Base-by-base conservation (phyloP, 2,797 vertebrate genomes). In the Hybognathus amarus region DNA sequence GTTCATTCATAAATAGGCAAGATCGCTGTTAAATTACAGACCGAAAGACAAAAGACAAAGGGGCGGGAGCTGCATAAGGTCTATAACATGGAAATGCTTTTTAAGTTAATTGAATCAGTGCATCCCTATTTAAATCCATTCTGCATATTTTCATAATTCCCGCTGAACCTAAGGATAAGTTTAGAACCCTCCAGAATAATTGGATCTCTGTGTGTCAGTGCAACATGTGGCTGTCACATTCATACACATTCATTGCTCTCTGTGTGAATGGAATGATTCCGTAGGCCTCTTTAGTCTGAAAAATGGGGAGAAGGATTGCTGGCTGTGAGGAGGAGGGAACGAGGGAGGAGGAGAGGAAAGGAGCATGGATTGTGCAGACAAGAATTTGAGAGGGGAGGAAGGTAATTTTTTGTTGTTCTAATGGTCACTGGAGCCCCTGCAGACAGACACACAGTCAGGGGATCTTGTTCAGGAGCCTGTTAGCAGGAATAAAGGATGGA, bases 401-500 rank as follows among this genome's bases (percentile, higher is more conserved):
- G 59, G 61, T 77, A 77, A 47, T 86, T 88, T 86, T 88, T 87
- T 83, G 87, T 80, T 82, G 85, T 73, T 86, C 61, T 88, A 85
- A 87, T 88, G 93, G 92, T 93, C 91, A 93, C 85, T 89, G 89
- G 86, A 86, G 85, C 76, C 80, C 80, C 78, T 83, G 87, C 83
- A 80, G 84, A 74, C 80, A 79, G 80, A 50, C n/a, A 30, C 84
- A 82, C 85, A 52, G 84, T 85, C n/a, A 77, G 92, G 93, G 90
- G 91, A 89, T 89, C 92, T 90, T 93, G 92, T 94, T 91, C 91
- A 86, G 87, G 88, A 92, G 92, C 92, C 92, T 91, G 90, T 92
- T 93, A 87, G 91, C 90, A 87, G 90, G 88, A 92, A 91, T 90
- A 83, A 89, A 85, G 88, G 90, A 93, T 90, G 90, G 91, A 86